phyloP scores from a whole-genome alignment of 2,797 vertebrate species.

The Sebastes melanostomus region DNA sequence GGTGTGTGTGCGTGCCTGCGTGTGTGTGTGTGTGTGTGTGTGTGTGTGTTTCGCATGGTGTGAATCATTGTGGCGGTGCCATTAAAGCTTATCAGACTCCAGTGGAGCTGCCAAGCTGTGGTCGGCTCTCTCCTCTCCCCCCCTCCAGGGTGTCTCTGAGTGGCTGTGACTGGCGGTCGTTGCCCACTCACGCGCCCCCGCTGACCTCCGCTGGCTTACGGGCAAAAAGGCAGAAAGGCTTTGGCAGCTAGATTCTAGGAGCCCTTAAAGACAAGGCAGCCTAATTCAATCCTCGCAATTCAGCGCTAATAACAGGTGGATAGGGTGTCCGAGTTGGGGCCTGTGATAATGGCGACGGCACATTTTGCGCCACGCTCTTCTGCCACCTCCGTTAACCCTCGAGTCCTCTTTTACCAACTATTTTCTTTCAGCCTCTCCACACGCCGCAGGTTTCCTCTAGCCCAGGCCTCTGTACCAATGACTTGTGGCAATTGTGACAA shows the following conservation, averaged over 20 bases:
- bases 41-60: slow-evolving; percentile 40
- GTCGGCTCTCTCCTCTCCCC: slow-evolving; percentile 47
- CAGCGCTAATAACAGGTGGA: slow-evolving; percentile 48
- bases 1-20: slow-evolving; percentile 33
- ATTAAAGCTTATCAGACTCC: slow-evolving; percentile 80
- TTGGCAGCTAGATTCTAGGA: slow-evolving; percentile 51
- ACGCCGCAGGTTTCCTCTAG: not conserved
- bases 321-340: not conserved
- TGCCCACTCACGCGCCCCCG: slow-evolving; percentile 61
- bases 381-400: slow-evolving; percentile 40
- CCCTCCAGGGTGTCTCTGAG: slow-evolving; percentile 64
- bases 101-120: slow-evolving; percentile 74
- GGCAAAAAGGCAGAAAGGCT: slow-evolving; percentile 55
- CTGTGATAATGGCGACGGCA: slow-evolving; percentile 37
- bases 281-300: slow-evolving; percentile 61
- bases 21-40: slow-evolving; percentile 29
- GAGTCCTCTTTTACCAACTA: slow-evolving; percentile 6
- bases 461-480: not conserved
- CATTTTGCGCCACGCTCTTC: slow-evolving; percentile 35
- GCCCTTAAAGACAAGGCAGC: slow-evolving; percentile 66
- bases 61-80: slow-evolving; percentile 73
- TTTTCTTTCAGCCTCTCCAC: not conserved
- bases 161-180: slow-evolving; percentile 59
- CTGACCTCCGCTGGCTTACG: slow-evolving; percentile 57
- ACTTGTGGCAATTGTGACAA: slow-evolving; percentile 39